Base-by-base conservation (phyloP, 2,888 invertebrate genomes). In the Sicus ferrugineus region DNA sequence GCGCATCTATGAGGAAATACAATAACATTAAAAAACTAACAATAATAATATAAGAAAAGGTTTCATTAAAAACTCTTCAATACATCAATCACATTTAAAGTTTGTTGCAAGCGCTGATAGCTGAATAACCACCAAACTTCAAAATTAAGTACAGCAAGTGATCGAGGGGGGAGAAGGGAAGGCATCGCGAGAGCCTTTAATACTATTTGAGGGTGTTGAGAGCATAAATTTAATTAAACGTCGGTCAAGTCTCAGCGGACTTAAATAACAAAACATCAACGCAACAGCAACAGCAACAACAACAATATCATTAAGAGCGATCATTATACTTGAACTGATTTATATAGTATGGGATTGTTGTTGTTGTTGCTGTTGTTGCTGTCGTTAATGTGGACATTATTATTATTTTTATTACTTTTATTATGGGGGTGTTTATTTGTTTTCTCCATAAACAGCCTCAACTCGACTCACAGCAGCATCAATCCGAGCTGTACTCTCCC, bases 381-480 rank as follows among this genome's bases (percentile, higher is more conserved):
- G 34, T 58, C 65, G 34, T 62, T 42, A 50, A 54, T 67, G 26
- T 62, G 46, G 46, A 19, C 63, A 21, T 54, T 70, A 58, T 62
- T 38, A n/a, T 52, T 68, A 23, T 62, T 67, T 46, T 46, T 69
- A 58, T n/a, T n/a, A n/a, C n/a, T n/a, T n/a, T 50, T 58, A 50
- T 59, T 59, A 46, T 72, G 62, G 69, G 69, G 66, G 66, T 67
- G 66, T 67, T 67, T 67, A 9, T 52, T 26, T 46, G 34, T 30
- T n/a, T 11, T 31, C 30, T 9, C 42, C 2, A 64, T 50, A 50
- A 64, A 64, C n/a, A n/a, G n/a, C 64, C 31, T 64, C 64, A 52
- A 16, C 52, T 50, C 34, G 23, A 31, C 64, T 52, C 34, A 52
- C 26, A 64, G 52, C 48, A 6, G 6, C 19, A 52, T 31, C 16